Percentiles rank a stretch among this genome's conserved stretches.
Evolutionary conservation across 2,888 invertebrate genomes (phyloP).

Genomic region (Meteorus cinctellus): DNA sequence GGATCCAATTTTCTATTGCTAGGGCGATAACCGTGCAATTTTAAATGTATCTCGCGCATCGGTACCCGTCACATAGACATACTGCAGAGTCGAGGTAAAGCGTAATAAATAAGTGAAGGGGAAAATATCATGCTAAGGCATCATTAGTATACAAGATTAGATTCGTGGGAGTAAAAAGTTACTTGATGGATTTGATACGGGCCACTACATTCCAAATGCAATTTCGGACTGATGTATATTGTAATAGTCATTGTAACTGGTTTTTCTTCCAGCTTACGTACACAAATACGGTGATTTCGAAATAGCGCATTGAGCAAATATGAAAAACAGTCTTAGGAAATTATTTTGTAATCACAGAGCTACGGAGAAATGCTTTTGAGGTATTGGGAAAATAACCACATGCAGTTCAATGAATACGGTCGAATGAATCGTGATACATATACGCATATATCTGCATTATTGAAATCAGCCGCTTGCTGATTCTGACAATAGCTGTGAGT

Average conservation of each 20-base stretch:
- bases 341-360: too few relatives aligned
- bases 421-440: too few relatives aligned
- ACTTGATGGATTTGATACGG: slow-evolving; percentile 8
- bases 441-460: too few relatives aligned
- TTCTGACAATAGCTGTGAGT: too few relatives aligned
- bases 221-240: background rate
- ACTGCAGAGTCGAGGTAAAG: slow-evolving; percentile 3
- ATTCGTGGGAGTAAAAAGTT: slow-evolving; percentile 5
- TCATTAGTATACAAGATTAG: background rate
- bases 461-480: too few relatives aligned
- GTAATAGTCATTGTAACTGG: background rate
- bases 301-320: too few relatives aligned
- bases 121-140: slow-evolving; percentile 16
- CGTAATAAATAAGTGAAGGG: slow-evolving; percentile 47
- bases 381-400: too few relatives aligned
- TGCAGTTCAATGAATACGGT: too few relatives aligned
- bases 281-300: background rate
- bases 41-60: slow-evolving; percentile 52
- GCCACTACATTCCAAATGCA: background rate
- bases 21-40: slow-evolving; percentile 32
- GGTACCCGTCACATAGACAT: slow-evolving; percentile 31
- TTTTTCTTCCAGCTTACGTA: background rate
- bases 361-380: too few relatives aligned
- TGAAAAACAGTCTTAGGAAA: too few relatives aligned
- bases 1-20: slow-evolving; percentile 16